Conservation (phyloP, 2,113 vertebrate species). For the Glaucidium brasilianum region DNA sequence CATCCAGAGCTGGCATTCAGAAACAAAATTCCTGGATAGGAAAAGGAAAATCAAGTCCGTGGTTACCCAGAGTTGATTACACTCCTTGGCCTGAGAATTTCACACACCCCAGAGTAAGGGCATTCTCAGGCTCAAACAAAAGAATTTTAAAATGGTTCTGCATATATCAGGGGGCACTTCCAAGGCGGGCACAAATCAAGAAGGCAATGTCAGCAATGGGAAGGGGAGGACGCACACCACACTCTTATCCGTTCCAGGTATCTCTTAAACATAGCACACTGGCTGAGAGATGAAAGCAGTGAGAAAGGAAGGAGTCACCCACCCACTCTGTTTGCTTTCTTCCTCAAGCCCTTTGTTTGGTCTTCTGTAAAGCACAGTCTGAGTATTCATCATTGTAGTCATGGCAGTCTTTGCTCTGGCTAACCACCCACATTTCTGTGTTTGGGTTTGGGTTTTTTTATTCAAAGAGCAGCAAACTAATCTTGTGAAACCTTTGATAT, state of each 20-base stretch:
- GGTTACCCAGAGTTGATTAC: neutral
- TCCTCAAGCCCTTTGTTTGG: neutral
- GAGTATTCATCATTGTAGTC: neutral
- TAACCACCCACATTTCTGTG: neutral
- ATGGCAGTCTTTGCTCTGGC: neutral
- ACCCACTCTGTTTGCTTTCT: accelerated
- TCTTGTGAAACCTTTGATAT: neutral
- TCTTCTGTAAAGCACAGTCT: neutral
- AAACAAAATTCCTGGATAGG: neutral
- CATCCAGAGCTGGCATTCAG: neutral
- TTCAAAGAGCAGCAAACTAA: neutral
- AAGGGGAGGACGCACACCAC: neutral
- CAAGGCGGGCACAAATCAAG: neutral
- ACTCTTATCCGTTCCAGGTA: neutral
- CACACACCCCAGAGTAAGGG: neutral
- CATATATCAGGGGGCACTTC: neutral
- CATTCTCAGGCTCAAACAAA: neutral
- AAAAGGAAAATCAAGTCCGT: neutral
- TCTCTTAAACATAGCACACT: neutral
- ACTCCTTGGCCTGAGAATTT: neutral
- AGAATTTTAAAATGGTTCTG: neutral
- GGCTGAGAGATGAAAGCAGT: neutral
- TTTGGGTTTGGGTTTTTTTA: neutral
- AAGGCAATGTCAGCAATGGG: neutral
- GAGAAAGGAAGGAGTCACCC: neutral